A percentile compares a stretch with the other conserved stretches of the same genome.
These are phyloP conservation scores for Drosophila seclusa DNA, from an alignment of 2,888 invertebrate species.

Conservation along the genomic window DNA sequence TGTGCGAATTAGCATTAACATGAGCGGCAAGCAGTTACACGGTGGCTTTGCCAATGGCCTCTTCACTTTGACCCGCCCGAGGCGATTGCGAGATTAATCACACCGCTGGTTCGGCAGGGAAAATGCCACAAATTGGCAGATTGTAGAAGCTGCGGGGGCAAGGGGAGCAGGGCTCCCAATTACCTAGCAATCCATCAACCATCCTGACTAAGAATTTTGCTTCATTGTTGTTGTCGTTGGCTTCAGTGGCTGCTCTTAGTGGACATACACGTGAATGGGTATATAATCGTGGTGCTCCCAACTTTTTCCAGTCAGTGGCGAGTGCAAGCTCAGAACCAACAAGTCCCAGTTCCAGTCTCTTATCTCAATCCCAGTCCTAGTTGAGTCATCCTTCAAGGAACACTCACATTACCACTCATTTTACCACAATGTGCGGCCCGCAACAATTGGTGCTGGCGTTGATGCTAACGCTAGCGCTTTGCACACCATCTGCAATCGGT, in stretches of 20 bases:
- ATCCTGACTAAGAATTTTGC: conserved; percentile 34
- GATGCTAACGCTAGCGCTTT: conserved; percentile 60
- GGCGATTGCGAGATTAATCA: conserved; percentile 51
- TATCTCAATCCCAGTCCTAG: neutral
- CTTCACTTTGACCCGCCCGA: conserved; percentile 56
- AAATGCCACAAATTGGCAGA: conserved; percentile 1
- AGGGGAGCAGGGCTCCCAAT: conserved; percentile 3
- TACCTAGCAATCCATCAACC: conserved; percentile 51
- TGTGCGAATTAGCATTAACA: conserved; percentile 40
- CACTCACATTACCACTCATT: neutral
- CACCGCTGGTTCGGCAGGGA: conserved; percentile 5
- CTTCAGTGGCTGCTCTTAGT: conserved; percentile 2
- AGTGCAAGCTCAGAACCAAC: conserved; percentile 68
- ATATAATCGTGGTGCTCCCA: conserved; percentile 59
- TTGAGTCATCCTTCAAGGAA: conserved; percentile 32
- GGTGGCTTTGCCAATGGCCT: conserved; percentile 32
- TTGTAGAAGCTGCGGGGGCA: neutral
- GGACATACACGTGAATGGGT: conserved; percentile 42
- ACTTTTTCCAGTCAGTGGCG: conserved; percentile 69
- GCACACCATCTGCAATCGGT: conserved; percentile 57
- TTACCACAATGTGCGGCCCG: conserved; percentile 50
- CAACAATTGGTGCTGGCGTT: conserved; percentile 58
- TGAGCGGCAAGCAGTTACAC: conserved; percentile 22
- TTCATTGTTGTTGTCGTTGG: conserved; percentile 16
- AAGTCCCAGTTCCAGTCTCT: conserved; percentile 37